These are phyloP conservation scores for Phylloscopus trochilus DNA, from an alignment of 2,113 vertebrate genomes.

Conservation along the genomic window DNA sequence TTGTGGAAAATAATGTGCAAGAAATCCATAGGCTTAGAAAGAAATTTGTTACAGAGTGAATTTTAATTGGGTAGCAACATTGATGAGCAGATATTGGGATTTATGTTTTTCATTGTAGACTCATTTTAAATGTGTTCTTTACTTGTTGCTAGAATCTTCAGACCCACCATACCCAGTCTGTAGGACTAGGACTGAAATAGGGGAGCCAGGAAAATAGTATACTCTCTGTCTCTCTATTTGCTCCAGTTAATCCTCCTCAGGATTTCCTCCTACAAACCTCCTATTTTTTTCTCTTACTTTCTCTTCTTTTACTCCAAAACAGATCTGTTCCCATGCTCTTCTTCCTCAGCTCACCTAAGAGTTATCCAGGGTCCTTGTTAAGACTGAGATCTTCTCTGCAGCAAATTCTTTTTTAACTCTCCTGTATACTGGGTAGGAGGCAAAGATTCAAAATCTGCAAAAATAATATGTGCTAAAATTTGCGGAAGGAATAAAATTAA, in stretches of 20 bases:
- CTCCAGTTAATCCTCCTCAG: background rate
- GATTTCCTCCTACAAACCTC: background rate
- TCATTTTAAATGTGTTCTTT: background rate
- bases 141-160: background rate
- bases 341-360: background rate
- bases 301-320: background rate
- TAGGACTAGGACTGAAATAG: background rate
- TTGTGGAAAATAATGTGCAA: background rate
- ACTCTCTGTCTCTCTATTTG: background rate
- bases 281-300: background rate
- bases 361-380: background rate
- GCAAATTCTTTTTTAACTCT: slow-evolving; percentile 32
- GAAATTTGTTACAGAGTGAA: background rate
- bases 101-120: background rate
- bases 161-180: background rate
- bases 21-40: background rate
- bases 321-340: background rate
- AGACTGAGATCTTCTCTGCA: background rate
- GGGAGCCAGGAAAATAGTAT: background rate
- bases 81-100: background rate
- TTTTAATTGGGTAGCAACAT: background rate
- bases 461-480: slow-evolving; percentile 49
- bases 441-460: slow-evolving; percentile 41
- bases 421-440: slow-evolving; percentile 16
- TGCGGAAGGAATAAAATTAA: slow-evolving; percentile 52